Evolutionary conservation across 2,888 invertebrate species (phyloP), one percentile per base, ranked within the genome.

Genomic region (Synanthedon andrenaeformis): DNA sequence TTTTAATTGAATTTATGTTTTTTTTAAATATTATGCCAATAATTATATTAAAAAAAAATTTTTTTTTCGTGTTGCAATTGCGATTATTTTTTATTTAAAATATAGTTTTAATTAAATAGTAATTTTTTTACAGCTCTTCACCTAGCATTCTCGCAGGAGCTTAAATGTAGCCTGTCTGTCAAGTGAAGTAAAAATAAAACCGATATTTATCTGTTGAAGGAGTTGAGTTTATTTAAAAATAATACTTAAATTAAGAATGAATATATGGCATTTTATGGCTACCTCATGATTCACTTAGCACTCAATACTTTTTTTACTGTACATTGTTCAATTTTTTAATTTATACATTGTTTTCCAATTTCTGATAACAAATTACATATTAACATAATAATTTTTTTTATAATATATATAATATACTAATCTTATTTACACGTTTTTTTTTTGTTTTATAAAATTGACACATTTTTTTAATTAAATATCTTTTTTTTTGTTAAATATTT

Each of bases 261-360:
- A 60, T 68, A 72, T 84, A 87, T 86, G 86, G 86, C 86, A 84
- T 84, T 76, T 69, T 79, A 85, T 87, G 86, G 86, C 86, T 85
- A 85, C 84, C 84, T 82, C 84, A 81, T 79, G 82, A 79, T 82
- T 82, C 82, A 82, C 79, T 69, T 77, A 81, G 79, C 79, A 79
- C 79, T 76, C 74, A 57, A 66, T 66, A 23, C 23, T 65, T 61
- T 66, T 49, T 63, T 65, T 10, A 35, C 71, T 76, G 70, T 76
- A 79, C 76, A 74, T 23, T 59, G 65, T 64, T 35, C 58, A 61
- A 60, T 66, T 69, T 70, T 74, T 74, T 72, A 28, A 51, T 51
- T 71, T 76, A 71, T 72, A 69, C 73, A 42, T 41, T 64, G 69
- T 72, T 69, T 74, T 72, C 72, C 75, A 76, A 79, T 76, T 72